Conservation (phyloP, 2,888 invertebrate genomes). For the Sphinx pinastri region DNA sequence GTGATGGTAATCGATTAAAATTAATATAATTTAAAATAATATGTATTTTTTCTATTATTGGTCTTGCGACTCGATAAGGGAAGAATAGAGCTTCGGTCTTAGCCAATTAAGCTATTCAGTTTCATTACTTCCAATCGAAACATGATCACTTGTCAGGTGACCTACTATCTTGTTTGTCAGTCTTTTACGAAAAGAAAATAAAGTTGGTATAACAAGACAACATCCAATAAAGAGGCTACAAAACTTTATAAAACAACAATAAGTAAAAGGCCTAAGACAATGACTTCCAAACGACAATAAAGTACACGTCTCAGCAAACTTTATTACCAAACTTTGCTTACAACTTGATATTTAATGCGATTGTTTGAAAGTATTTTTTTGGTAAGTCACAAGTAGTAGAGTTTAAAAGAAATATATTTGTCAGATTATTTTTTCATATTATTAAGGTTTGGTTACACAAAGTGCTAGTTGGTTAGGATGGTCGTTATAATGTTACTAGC, state of each 20-base stretch:
- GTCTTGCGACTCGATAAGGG: too few relatives aligned
- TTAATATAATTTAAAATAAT: too few relatives aligned
- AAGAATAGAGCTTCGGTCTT: too few relatives aligned
- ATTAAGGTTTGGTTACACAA: neutral
- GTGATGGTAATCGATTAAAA: too few relatives aligned
- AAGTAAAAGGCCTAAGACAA: constrained; percentile 10
- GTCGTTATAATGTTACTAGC: neutral
- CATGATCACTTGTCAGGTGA: too few relatives aligned
- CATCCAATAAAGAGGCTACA: too few relatives aligned
- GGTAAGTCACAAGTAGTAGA: neutral
- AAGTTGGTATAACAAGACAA: too few relatives aligned
- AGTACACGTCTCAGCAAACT: constrained; percentile 1
- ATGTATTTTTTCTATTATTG: too few relatives aligned
- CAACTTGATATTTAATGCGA: neutral
- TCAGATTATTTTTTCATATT: neutral
- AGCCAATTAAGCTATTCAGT: too few relatives aligned
- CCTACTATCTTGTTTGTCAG: too few relatives aligned
- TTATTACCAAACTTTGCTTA: constrained; percentile 4
- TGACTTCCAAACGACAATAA: neutral
- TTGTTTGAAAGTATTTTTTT: neutral
- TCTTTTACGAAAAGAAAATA: too few relatives aligned
- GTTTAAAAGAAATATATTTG: neutral
- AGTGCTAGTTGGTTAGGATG: neutral
- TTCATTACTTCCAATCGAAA: too few relatives aligned
- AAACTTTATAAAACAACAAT: neutral